Base-by-base conservation (phyloP, 2,113 vertebrate species). In the Gila orcuttii region DNA sequence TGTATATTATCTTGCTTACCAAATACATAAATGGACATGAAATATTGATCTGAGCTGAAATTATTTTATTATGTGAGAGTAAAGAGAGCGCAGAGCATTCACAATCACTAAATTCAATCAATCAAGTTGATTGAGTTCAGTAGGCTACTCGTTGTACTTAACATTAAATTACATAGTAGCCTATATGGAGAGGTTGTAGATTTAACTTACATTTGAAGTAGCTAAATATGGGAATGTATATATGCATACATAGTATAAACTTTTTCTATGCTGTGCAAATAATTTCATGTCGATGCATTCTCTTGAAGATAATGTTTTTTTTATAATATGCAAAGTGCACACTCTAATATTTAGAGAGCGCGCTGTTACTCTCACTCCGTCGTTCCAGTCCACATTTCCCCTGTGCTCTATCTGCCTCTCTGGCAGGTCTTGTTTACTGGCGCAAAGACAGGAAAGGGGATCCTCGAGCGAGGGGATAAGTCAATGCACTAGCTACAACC, bases 341-440 rank as follows among this genome's bases (percentile, higher is more conserved):
- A 12, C 19, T 9, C 19, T 4, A 11, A 2, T 0, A 8, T 36
- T 19, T 39, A 36, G 64, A 1, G 64, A 15, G 15, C 64, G 31
- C 8, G 8, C 33, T 39, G 19, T 31, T 6, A 15, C 31, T 19
- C 74, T 55, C 47, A 10, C 4, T 76, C 82, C 82, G 31, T 1
- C 0, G 23, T 23, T 96, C 96, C 96, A 95, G 92, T 92, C 97
- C 97, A 92, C 87, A 87, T 97, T 96, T 97, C 95, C 91, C 92
- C 86, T 74, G 25, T 68, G 91, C 92, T 94, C 94, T 93, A 92
- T 90, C 88, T 91, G 92, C 95, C 95, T 97, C 94, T 89, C 94
- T 94, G 94, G 93, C 95, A 94, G 93, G 90, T 94, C 94, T 94
- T 97, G 95, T 97, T 96, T 96, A 96, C 95, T 93, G 95, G 94